Evolutionary conservation across 2,888 invertebrate genomes (phyloP), one percentile per base, ranked within the genome.

Genomic region (Sesamia inferens): DNA sequence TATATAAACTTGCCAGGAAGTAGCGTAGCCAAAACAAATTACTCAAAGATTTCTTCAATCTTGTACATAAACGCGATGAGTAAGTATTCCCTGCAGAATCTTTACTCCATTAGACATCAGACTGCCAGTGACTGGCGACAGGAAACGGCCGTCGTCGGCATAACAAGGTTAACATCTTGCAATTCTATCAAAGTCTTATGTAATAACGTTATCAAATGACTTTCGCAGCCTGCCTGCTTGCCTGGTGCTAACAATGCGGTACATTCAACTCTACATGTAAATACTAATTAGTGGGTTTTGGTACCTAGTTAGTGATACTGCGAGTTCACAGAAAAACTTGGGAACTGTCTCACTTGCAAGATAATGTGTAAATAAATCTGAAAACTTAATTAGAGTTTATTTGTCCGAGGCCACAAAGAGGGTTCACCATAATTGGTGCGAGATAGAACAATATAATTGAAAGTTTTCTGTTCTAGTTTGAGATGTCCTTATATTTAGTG

Each of bases 151-250:
- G 89, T 90, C 91, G 88, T 87, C 90, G 89, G 82, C 88, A 85
- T 94, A 93, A 94, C 91, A 90, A 93, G 90, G 92, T 94, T 94
- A 93, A 90, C 89, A 90, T 91, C 91, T 89, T 89, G 90, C 92
- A 91, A 93, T 94, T 92, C 91, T 90, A 92, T 93, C 92, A 92
- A 90, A 90, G 92, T 86, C 89, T 89, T 90, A 86, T 88, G 81
- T 91, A 92, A 92, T 92, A 89, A 87, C 87, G 88, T 93, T 93
- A 91, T 90, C 89, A 86, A 85, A 82, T 81, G 87, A 79, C 87
- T 89, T 86, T 87, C 86, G 85, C 74, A 81, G 81, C 77, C 79
- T 14, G 55, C 14, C 55, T 71, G 82, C 61, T 69, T 72, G 81
- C 59, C 71, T 76, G 51, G 69, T 80, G 63, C 76, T 80, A 78